Percentiles rank a stretch among this genome's conserved stretches.
Conservation (phyloP, 2,113 vertebrate species). For the Nerophis lumbriciformis region DNA sequence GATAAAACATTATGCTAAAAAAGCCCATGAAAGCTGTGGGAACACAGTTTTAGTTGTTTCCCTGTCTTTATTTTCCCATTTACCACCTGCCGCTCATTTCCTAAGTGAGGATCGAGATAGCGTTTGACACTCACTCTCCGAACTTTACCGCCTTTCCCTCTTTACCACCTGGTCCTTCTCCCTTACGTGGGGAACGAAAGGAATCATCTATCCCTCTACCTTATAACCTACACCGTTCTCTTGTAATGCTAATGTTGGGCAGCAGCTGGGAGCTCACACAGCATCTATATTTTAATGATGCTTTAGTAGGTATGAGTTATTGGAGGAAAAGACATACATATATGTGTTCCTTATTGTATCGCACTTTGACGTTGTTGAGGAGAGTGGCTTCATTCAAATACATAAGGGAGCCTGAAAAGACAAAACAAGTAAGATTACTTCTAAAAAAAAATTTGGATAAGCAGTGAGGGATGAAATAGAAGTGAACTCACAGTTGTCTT, state of each 20-base stretch:
- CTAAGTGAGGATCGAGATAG: slow-evolving; percentile 40
- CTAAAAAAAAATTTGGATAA: neutral
- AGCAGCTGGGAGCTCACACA: neutral
- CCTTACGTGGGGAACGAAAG: slow-evolving; percentile 10
- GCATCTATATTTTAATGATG: neutral
- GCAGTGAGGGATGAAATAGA: neutral
- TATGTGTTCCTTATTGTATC: slow-evolving; percentile 96
- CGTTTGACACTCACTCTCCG: slow-evolving; percentile 33
- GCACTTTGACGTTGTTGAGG: slow-evolving; percentile 94
- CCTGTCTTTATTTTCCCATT: slow-evolving; percentile 15
- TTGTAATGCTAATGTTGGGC: slow-evolving; percentile 15
- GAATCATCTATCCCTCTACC: slow-evolving; percentile 24
- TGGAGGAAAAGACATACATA: slow-evolving; percentile 78
- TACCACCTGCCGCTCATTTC: slow-evolving; percentile 48
- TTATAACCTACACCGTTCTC: slow-evolving; percentile 12
- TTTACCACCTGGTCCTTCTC: slow-evolving; percentile 41
- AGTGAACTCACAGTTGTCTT: slow-evolving; percentile 92
- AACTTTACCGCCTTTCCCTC: slow-evolving; percentile 29
- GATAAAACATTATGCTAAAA: slow-evolving; percentile 1
- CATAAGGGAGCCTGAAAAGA: slow-evolving; percentile 88
- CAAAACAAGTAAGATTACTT: slow-evolving; percentile 2
- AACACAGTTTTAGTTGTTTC: slow-evolving; percentile 21
- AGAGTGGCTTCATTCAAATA: slow-evolving; percentile 99
- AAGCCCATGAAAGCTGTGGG: neutral
- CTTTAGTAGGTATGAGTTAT: neutral